Conservation (phyloP, 2,113 vertebrate species). For the Donacobius atricapilla region DNA sequence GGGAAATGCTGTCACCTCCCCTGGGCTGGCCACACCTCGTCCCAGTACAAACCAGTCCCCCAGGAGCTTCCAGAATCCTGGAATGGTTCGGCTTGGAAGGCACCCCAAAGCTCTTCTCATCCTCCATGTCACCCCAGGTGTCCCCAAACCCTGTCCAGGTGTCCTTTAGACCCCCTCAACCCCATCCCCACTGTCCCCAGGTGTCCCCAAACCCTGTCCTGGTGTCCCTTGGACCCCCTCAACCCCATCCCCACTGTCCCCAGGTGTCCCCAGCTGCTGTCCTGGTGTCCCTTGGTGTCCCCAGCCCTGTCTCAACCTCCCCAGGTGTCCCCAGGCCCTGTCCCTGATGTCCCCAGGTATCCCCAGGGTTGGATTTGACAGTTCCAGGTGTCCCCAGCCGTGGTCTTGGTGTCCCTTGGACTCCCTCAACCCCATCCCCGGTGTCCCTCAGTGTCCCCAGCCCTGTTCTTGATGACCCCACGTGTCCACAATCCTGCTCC, state of each 20-base stretch:
- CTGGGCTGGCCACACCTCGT: not conserved
- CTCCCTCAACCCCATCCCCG: too few relatives aligned
- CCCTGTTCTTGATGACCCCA: not conserved
- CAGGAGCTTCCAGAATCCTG: not conserved
- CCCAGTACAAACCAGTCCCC: not conserved
- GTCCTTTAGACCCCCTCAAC: too few relatives aligned
- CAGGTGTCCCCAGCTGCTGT: not conserved
- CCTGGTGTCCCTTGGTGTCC: not conserved
- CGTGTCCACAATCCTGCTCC: not conserved
- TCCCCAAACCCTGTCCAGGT: not conserved
- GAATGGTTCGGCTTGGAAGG: not conserved
- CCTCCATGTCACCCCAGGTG: not conserved
- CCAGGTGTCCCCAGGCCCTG: too few relatives aligned
- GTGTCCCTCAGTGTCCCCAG: not conserved
- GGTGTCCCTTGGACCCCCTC: not conserved
- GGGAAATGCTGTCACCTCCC: not conserved
- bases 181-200: not conserved
- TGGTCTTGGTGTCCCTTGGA: too few relatives aligned
- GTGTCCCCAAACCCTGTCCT: too few relatives aligned
- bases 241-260: not conserved
- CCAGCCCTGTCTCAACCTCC: too few relatives aligned
- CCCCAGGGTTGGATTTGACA: too few relatives aligned
- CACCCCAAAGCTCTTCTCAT: not conserved
- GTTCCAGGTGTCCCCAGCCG: not conserved
- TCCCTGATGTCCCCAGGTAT: not conserved